Evolutionary conservation across 2,888 invertebrate species (phyloP).

Genomic region (Horisme vitalbata): DNA sequence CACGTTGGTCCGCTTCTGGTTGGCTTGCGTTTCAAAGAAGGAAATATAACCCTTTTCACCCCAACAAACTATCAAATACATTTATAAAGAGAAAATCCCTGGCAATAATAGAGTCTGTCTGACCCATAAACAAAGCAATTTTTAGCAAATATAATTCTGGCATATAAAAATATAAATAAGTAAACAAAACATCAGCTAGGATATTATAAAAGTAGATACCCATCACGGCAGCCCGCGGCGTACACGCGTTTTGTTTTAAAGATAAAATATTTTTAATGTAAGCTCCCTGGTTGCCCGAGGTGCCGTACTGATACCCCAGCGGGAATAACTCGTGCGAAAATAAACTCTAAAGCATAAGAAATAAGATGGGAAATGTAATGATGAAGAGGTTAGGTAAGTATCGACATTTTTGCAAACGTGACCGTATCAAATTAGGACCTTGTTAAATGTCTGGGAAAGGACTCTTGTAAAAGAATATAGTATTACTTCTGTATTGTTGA

Average conservation of each 20-base stretch:
- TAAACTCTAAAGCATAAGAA: slow-evolving; percentile 2
- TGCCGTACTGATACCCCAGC: slow-evolving; percentile 25
- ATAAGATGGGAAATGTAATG: background rate
- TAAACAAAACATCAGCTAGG: background rate
- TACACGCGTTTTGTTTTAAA: slow-evolving; percentile 52
- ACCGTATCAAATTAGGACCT: slow-evolving; percentile 38
- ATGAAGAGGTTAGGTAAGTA: background rate
- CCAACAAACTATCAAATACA: too few species aligned
- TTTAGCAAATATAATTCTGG: too few species aligned
- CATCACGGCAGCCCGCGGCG: slow-evolving; percentile 37
- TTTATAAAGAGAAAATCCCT: too few species aligned
- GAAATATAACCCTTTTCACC: too few species aligned
- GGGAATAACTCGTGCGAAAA: slow-evolving; percentile 1
- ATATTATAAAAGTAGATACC: slow-evolving; percentile 7
- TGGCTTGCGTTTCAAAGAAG: too few species aligned
- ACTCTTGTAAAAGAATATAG: slow-evolving; percentile 16
- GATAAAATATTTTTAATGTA: slow-evolving; percentile 54
- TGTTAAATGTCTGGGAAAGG: slow-evolving; percentile 36
- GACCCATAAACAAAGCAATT: too few species aligned
- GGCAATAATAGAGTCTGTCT: too few species aligned
- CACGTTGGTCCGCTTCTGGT: too few species aligned
- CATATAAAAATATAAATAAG: too few species aligned
- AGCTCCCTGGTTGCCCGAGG: slow-evolving; percentile 39
- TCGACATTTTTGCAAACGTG: slow-evolving; percentile 30
- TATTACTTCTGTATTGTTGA: slow-evolving; percentile 25